Percentiles rank a stretch among this genome's conserved stretches.
phyloP scores from a whole-genome alignment of 1,140 invertebrate species.

The Octopus bimaculoides region DNA sequence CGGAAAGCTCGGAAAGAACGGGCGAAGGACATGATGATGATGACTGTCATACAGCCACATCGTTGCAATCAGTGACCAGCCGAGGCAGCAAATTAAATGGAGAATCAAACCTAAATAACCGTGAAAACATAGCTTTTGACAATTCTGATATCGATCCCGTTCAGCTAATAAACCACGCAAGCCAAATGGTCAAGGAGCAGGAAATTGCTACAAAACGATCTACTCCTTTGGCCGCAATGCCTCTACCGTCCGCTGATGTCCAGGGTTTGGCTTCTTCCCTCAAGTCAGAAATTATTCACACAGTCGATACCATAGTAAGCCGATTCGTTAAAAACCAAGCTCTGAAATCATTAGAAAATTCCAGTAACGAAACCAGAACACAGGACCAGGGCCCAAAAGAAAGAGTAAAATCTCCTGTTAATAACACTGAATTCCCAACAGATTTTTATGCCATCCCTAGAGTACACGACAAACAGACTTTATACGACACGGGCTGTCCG shows the following conservation, averaged over 20 bases:
- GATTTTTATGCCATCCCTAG: slow-evolving; percentile 5
- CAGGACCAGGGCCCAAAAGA: slow-evolving; percentile 42
- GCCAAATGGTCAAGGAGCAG: slow-evolving; percentile 61
- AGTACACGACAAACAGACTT: slow-evolving; percentile 9
- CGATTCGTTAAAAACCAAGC: slow-evolving; percentile 70
- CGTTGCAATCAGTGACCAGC: slow-evolving; percentile 11
- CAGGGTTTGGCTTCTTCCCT: slow-evolving; percentile 84
- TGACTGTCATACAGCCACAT: not conserved
- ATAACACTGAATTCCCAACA: slow-evolving; percentile 74
- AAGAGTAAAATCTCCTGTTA: slow-evolving; percentile 55
- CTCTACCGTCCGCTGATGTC: slow-evolving; percentile 63
- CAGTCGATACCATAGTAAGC: slow-evolving; percentile 86
- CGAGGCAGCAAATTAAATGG: slow-evolving; percentile 10
- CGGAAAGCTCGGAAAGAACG: slow-evolving; percentile 58
- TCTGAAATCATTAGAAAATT: slow-evolving; percentile 6
- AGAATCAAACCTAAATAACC: not conserved
- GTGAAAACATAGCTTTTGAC: slow-evolving; percentile 8
- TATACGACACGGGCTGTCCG: not conserved
- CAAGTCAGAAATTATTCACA: slow-evolving; percentile 82
- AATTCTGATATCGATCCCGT: slow-evolving; percentile 20
- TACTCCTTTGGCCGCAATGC: slow-evolving; percentile 35
- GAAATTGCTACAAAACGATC: slow-evolving; percentile 61
- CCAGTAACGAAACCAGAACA: slow-evolving; percentile 70
- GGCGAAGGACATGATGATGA: not conserved
- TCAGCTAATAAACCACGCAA: slow-evolving; percentile 31